phyloP scores from a whole-genome alignment of 2,113 vertebrate genomes.

The Macrotis lagotis region DNA sequence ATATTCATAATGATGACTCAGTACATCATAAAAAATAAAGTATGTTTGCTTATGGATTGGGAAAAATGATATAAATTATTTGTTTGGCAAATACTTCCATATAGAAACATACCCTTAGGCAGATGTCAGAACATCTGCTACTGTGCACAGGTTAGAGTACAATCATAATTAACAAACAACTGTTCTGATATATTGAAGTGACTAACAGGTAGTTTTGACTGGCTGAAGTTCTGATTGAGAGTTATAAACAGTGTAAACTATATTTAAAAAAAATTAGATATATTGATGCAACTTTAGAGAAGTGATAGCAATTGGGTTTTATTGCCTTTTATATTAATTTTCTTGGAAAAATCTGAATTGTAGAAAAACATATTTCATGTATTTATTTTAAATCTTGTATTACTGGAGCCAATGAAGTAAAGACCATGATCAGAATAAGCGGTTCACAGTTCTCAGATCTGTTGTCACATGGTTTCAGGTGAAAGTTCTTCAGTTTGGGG shows the following conservation, averaged over 20 bases:
- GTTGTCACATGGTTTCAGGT: no score
- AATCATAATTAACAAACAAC: background rate
- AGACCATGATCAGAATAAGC: no score
- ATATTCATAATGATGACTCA: background rate
- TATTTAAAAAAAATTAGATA: background rate
- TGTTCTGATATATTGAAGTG: background rate
- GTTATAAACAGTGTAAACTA: background rate
- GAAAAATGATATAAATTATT: background rate
- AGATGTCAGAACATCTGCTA: background rate
- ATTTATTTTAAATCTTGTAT: no score
- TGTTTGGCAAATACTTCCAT: background rate
- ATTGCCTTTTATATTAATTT: background rate
- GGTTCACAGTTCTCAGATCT: no score
- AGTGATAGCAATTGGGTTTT: background rate
- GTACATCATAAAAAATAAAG: background rate
- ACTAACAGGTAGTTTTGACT: background rate
- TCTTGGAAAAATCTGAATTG: no score
- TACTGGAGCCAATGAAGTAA: no score
- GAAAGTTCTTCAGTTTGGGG: no score
- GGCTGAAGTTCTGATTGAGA: background rate
- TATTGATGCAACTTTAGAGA: background rate
- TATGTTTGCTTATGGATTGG: background rate
- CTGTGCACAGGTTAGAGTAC: background rate
- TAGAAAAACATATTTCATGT: no score
- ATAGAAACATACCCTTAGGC: background rate